A percentile compares a stretch with the other conserved stretches of the same genome.
Conservation (phyloP, 2,113 vertebrate species). For the Calidris pygmaea region DNA sequence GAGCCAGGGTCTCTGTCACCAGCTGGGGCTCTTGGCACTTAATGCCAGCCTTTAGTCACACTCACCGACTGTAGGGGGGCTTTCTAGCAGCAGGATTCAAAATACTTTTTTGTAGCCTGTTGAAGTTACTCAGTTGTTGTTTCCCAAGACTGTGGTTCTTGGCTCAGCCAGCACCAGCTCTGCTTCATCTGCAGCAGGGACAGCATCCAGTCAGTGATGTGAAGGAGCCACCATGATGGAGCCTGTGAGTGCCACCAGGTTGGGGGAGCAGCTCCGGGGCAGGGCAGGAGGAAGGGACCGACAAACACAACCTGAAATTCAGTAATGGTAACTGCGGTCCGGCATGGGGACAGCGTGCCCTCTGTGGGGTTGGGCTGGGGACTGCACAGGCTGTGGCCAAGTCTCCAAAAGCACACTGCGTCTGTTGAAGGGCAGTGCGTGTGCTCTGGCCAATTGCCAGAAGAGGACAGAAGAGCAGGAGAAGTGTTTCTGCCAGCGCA, state of each 20-base stretch:
- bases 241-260: neutral
- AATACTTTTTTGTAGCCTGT: neutral
- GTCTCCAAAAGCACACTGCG: neutral
- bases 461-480: neutral
- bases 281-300: neutral
- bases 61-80: neutral
- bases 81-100: neutral
- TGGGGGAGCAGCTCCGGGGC: neutral
- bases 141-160: neutral
- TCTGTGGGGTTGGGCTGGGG: no score
- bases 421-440: neutral
- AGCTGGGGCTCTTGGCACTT: neutral
- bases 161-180: neutral
- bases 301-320: neutral
- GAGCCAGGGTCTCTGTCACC: neutral
- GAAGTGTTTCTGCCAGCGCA: neutral
- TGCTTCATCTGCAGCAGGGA: neutral
- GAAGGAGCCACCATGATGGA: neutral
- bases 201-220: accelerated
- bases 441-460: neutral
- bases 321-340: no score
- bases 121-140: neutral
- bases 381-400: accelerated
- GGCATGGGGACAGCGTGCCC: accelerated
- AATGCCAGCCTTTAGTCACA: no score